A percentile compares a stretch with the other conserved stretches of the same genome.
These are phyloP conservation scores for Diaphora mendica DNA, from an alignment of 2,888 invertebrate species.

Conservation along the genomic window DNA sequence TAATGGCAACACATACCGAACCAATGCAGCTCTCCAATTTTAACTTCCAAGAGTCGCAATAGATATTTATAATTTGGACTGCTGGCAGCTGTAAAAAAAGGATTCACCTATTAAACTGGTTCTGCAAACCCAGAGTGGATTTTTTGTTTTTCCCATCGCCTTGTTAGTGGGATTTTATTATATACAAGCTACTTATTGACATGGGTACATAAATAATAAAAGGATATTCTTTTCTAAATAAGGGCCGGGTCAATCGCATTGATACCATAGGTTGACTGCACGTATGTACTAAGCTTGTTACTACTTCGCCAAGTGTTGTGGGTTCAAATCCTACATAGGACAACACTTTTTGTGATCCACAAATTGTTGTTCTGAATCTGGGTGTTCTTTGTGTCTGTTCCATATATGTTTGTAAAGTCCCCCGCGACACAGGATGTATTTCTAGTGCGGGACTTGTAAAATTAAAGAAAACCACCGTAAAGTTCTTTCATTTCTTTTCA, in stretches of 20 bases:
- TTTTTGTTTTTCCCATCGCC: background rate
- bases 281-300: no score
- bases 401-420: no score
- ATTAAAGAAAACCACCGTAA: background rate
- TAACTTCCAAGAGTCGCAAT: background rate
- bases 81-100: constrained; percentile 61
- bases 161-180: background rate
- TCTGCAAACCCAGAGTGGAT: background rate
- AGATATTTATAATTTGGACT: constrained; percentile 62
- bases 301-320: no score
- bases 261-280: background rate
- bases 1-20: constrained; percentile 57
- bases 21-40: constrained; percentile 2
- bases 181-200: background rate
- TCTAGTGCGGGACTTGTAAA: no score
- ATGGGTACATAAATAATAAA: no score
- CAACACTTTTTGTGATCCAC: no score
- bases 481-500: background rate
- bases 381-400: no score
- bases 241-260: background rate
- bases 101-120: constrained; percentile 11
- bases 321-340: no score
- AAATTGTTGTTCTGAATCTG: no score
- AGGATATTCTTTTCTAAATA: no score
- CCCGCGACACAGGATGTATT: no score